Evolutionary conservation across 2,797 vertebrate genomes (phyloP).

Genomic region (Cirrhinus mrigala): DNA sequence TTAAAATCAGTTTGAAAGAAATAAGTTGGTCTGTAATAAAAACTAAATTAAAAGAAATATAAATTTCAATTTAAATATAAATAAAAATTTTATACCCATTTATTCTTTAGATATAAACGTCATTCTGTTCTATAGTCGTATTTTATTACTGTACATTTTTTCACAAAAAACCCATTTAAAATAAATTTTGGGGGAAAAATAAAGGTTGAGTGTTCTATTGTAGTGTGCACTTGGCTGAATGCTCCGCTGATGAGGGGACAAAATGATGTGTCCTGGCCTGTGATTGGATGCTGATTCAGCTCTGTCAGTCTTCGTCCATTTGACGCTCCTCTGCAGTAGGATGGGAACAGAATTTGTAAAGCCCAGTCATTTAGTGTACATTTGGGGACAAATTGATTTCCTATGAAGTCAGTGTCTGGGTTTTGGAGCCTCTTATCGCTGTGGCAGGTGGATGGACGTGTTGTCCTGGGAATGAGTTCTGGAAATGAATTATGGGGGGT

Average conservation of each 20-base stretch:
- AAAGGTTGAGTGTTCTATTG: background rate
- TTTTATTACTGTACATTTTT: background rate
- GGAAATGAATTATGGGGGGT: slow-evolving; percentile 32
- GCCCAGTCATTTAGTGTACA: slow-evolving; percentile 62
- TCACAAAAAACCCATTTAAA: background rate
- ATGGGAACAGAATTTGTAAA: slow-evolving; percentile 68
- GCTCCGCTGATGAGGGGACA: background rate
- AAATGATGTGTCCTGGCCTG: slow-evolving; percentile 57
- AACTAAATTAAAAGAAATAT: background rate
- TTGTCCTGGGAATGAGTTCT: slow-evolving; percentile 45
- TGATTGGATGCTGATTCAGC: slow-evolving; percentile 44
- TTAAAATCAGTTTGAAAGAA: background rate
- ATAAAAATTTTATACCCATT: no score
- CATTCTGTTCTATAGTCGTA: background rate
- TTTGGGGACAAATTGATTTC: slow-evolving; percentile 74
- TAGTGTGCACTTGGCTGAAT: background rate
- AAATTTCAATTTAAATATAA: background rate
- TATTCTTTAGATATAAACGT: no score
- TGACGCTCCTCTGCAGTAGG: slow-evolving; percentile 47
- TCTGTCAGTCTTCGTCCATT: slow-evolving; percentile 35
- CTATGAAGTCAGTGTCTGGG: slow-evolving; percentile 65
- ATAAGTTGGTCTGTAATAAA: background rate
- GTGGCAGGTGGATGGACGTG: slow-evolving; percentile 43
- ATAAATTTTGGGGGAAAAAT: no score
- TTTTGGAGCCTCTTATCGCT: slow-evolving; percentile 61